Evolutionary conservation across 2,113 vertebrate species (phyloP).

Genomic region (Mirounga angustirostris): DNA sequence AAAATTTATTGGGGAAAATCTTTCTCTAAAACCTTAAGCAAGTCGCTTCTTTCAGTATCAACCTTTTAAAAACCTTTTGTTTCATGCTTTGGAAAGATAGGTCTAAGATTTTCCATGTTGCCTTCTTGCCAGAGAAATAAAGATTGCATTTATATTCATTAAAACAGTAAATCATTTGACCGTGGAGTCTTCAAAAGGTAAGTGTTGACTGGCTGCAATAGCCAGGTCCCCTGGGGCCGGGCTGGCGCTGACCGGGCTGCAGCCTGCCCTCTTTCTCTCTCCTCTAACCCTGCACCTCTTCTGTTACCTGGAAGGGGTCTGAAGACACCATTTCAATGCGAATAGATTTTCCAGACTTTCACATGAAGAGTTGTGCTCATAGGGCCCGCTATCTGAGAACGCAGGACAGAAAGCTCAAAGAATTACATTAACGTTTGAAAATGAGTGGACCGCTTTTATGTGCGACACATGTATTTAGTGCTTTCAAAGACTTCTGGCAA

Average conservation of each 20-base stretch:
- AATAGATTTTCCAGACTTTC: neutral
- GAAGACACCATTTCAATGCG: neutral
- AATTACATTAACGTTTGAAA: constrained; percentile 1
- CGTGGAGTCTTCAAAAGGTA: neutral
- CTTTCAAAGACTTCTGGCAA: neutral
- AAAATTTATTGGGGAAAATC: neutral
- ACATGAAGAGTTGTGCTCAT: neutral
- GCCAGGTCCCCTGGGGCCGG: neutral
- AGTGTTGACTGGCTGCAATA: neutral
- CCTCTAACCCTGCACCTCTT: neutral
- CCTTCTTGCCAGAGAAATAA: constrained; percentile 27
- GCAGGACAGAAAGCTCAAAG: neutral
- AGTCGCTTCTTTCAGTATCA: neutral
- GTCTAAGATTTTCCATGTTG: neutral
- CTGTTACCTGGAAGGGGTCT: neutral
- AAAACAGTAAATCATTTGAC: neutral
- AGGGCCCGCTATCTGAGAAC: neutral
- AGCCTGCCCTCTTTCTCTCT: neutral
- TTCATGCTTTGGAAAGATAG: constrained; percentile 40
- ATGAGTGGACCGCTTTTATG: neutral
- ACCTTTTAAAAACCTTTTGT: constrained; percentile 3
- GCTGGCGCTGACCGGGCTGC: neutral
- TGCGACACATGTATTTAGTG: neutral
- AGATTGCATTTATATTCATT: neutral
- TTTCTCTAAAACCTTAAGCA: constrained; percentile 17